These are phyloP conservation scores for Gastracanthus pulcherrimus DNA, from an alignment of 2,888 invertebrate genomes.

Conservation along the genomic window DNA sequence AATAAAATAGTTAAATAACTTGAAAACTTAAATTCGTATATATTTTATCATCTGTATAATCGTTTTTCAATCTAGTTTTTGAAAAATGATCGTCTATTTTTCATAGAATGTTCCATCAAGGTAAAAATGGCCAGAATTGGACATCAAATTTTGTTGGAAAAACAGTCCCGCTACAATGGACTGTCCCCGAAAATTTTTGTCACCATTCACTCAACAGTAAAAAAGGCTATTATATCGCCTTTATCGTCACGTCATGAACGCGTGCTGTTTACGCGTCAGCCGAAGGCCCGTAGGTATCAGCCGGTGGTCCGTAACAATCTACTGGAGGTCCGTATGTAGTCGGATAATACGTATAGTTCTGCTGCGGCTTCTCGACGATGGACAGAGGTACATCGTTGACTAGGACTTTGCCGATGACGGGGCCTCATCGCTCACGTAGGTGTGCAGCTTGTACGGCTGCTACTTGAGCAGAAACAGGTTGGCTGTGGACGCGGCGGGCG, in stretches of 20 bases:
- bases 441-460: conserved; percentile 14
- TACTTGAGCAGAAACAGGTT: background rate
- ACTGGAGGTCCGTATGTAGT: conserved; percentile 36
- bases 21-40: too few species aligned
- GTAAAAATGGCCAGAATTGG: too few species aligned
- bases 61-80: too few species aligned
- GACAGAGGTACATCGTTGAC: conserved; percentile 1
- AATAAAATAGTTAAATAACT: too few species aligned
- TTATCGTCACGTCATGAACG: background rate
- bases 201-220: too few species aligned
- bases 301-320: conserved; percentile 15
- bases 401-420: conserved; percentile 54
- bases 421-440: conserved; percentile 55
- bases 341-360: background rate
- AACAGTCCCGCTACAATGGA: too few species aligned
- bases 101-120: too few species aligned
- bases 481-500: background rate
- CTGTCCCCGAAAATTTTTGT: too few species aligned
- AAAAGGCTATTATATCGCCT: too few species aligned
- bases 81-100: too few species aligned
- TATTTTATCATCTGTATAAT: too few species aligned
- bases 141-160: too few species aligned
- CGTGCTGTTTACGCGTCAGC: background rate
- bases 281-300: background rate
- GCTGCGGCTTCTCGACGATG: background rate